Percentiles rank a stretch among this genome's conserved stretches.
phyloP scores from a whole-genome alignment of 2,113 vertebrate genomes.

The Pitta sordida region DNA sequence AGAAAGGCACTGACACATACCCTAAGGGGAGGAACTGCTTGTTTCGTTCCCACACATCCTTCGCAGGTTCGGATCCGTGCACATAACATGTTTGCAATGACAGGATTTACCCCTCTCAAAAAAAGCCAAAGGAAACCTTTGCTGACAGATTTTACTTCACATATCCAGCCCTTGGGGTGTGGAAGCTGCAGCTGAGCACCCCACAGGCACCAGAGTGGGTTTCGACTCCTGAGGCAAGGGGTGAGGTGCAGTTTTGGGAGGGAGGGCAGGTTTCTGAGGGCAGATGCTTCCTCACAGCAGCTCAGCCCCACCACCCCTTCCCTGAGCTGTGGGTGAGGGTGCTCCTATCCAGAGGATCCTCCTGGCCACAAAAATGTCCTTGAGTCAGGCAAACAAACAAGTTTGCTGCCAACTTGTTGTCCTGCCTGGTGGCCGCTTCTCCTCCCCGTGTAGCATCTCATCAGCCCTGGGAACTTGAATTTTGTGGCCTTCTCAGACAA shows the following conservation, averaged over 20 bases:
- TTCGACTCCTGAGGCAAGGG: fast-evolving
- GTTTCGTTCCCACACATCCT: not conserved
- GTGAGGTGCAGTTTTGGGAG: not conserved
- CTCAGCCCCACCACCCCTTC: not conserved
- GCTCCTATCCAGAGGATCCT: not conserved
- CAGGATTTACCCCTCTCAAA: not conserved
- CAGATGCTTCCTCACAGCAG: not conserved
- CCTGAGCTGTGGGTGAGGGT: not conserved
- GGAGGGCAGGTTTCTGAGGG: not conserved
- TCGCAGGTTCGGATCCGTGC: not conserved
- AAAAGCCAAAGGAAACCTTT: not conserved
- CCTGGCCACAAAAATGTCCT: not conserved
- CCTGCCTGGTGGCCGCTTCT: fast-evolving
- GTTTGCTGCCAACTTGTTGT: fast-evolving
- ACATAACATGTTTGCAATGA: not conserved
- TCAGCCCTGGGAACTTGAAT: not conserved
- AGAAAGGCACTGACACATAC: not conserved
- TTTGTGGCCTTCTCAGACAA: not conserved
- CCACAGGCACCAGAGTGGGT: fast-evolving
- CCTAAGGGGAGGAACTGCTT: not conserved
- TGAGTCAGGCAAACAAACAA: fast-evolving
- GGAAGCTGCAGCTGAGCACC: not conserved
- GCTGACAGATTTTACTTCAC: not conserved
- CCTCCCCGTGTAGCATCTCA: fast-evolving
- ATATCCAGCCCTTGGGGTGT: not conserved